Percentiles rank a stretch among this genome's conserved stretches.
phyloP scores from a whole-genome alignment of 2,113 vertebrate species.

The Pseudorhombus dupliciocellatus region DNA sequence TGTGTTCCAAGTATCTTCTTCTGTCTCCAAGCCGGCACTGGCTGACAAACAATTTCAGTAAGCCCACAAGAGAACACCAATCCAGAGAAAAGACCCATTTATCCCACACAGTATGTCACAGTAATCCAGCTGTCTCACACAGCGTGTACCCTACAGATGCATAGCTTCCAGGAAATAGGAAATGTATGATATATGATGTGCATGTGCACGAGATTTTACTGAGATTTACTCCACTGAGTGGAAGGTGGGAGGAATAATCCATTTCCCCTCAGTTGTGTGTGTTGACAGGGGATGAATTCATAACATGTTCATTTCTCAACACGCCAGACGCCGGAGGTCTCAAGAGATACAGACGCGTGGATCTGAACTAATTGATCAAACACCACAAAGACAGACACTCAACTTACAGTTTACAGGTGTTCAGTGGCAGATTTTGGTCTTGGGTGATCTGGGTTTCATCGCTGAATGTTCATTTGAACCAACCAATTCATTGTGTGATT shows the following conservation, averaged over 20 bases:
- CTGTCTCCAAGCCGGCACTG: constrained; percentile 17
- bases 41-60: constrained; percentile 27
- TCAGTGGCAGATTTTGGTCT: neutral
- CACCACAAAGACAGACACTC: neutral
- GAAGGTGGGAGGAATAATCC: constrained; percentile 55
- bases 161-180: constrained; percentile 22
- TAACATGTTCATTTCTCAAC: constrained; percentile 32
- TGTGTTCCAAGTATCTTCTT: constrained; percentile 13
- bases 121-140: constrained; percentile 50
- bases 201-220: constrained; percentile 20
- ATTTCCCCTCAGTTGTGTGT: constrained; percentile 40
- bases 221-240: constrained; percentile 25
- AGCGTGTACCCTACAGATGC: constrained; percentile 5
- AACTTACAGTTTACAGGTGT: neutral
- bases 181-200: constrained; percentile 43
- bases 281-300: constrained; percentile 43
- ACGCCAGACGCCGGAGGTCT: constrained; percentile 15
- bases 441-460: neutral
- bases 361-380: constrained; percentile 30
- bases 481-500: no score
- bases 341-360: constrained; percentile 9
- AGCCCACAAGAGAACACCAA: constrained; percentile 22
- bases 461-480: neutral
- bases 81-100: constrained; percentile 32
- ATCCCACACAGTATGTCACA: constrained; percentile 39